Evolutionary conservation across 1,140 invertebrate species (phyloP).

Genomic region (Dreissena polymorpha): DNA sequence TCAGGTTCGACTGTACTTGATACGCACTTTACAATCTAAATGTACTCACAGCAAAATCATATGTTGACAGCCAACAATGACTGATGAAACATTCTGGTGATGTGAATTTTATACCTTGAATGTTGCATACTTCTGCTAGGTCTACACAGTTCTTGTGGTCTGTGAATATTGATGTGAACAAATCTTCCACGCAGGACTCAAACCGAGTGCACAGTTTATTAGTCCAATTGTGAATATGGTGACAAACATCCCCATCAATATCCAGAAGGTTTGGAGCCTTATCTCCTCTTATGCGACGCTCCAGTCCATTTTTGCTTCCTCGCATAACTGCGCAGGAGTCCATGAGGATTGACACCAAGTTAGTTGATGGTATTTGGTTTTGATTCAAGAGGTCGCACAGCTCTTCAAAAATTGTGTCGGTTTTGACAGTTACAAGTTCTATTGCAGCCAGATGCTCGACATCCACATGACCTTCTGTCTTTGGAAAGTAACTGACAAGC

Average conservation of each 20-base stretch:
- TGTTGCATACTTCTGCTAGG: slow-evolving; percentile 46
- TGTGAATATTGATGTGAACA: slow-evolving; percentile 44
- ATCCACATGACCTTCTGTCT: slow-evolving; percentile 1
- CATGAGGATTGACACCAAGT: slow-evolving; percentile 56
- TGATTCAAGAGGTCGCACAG: slow-evolving; percentile 17
- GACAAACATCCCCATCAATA: slow-evolving; percentile 62
- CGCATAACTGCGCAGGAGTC: slow-evolving; percentile 60
- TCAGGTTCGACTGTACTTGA: too few species aligned
- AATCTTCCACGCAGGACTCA: slow-evolving; percentile 39
- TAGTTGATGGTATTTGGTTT: slow-evolving; percentile 41
- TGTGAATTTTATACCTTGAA: slow-evolving; percentile 51
- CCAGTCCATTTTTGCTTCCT: slow-evolving; percentile 56
- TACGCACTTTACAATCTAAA: too few species aligned
- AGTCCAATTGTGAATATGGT: slow-evolving; percentile 60
- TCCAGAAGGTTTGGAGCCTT: slow-evolving; percentile 56
- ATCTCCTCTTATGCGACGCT: slow-evolving; percentile 35
- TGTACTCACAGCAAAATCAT: slow-evolving; percentile 52
- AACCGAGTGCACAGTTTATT: slow-evolving; percentile 57
- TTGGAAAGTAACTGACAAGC: slow-evolving; percentile 23
- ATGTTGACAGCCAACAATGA: slow-evolving; percentile 58
- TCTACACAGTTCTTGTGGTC: slow-evolving; percentile 62
- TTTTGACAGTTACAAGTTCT: slow-evolving; percentile 8
- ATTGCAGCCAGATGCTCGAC: slow-evolving; percentile 35
- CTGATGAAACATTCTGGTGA: slow-evolving; percentile 49
- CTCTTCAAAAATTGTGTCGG: slow-evolving; percentile 18